Evolutionary conservation across 2,797 vertebrate genomes (phyloP).

Genomic region (Muscicapa striata): DNA sequence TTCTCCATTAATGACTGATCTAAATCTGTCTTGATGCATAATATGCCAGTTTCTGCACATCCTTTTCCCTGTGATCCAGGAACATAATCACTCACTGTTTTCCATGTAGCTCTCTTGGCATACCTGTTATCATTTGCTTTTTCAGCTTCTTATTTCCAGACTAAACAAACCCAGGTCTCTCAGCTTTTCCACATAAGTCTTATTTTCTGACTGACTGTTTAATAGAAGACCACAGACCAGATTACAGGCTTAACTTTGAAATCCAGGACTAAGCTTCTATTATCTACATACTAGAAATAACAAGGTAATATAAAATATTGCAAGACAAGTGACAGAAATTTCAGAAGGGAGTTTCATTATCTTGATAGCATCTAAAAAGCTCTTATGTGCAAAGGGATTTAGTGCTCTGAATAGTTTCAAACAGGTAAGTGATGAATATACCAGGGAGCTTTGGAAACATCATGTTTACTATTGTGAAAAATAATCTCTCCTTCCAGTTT

Average conservation of each 20-base stretch:
- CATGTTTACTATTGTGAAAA: background rate
- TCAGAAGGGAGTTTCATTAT: background rate
- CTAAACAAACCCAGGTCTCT: slow-evolving; percentile 5
- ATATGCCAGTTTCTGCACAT: background rate
- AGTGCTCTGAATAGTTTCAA: background rate
- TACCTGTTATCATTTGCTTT: slow-evolving; percentile 15
- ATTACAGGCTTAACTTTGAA: slow-evolving; percentile 2
- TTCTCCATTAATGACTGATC: background rate
- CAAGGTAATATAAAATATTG: background rate
- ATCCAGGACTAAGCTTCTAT: background rate
- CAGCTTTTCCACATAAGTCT: background rate
- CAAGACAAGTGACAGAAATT: background rate
- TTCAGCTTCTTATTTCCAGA: slow-evolving; percentile 22
- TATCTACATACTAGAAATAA: background rate
- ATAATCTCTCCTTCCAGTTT: background rate
- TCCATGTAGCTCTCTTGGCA: background rate
- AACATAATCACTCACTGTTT: background rate
- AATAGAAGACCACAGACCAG: background rate
- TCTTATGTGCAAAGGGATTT: background rate
- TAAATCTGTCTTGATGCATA: background rate
- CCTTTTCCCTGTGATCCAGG: background rate
- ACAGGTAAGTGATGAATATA: background rate
- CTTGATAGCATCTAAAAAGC: background rate
- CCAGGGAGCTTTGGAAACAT: background rate
- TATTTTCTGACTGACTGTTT: slow-evolving; percentile 28